These are phyloP conservation scores for Emys orbicularis DNA, from an alignment of 2,797 vertebrate species.

Conservation along the genomic window DNA sequence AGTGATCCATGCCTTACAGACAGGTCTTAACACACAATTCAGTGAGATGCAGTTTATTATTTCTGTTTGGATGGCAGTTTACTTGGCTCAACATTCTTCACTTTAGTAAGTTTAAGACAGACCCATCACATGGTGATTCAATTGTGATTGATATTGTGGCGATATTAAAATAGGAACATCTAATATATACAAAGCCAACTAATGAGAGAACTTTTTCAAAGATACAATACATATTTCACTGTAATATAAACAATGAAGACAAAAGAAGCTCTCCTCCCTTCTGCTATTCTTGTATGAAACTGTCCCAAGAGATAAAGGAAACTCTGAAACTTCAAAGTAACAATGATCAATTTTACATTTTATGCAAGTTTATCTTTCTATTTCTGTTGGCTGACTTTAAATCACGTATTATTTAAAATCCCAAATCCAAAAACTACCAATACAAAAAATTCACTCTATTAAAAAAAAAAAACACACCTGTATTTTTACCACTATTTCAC, in stretches of 20 bases:
- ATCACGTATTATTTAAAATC: neutral
- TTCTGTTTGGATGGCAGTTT: slow-evolving; percentile 41
- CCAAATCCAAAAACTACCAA: neutral
- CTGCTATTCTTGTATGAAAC: neutral
- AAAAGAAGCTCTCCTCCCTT: neutral
- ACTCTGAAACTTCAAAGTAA: neutral
- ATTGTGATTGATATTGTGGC: neutral
- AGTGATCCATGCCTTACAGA: neutral
- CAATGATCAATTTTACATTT: neutral
- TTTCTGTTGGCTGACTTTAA: rapidly evolving
- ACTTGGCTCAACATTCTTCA: neutral
- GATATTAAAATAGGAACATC: slow-evolving; percentile 43
- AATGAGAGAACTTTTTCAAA: slow-evolving; percentile 8
- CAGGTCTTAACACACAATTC: slow-evolving; percentile 1
- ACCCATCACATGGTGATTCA: neutral
- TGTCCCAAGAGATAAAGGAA: neutral
- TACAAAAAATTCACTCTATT: neutral
- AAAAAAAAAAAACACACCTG: neutral
- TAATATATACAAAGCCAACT: neutral
- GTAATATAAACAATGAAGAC: neutral
- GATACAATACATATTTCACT: neutral
- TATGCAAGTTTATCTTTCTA: neutral
- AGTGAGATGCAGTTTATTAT: slow-evolving; percentile 13
- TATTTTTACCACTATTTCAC: neutral
- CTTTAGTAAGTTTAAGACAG: neutral